Conservation (phyloP, 1,140 invertebrate genomes). For the Hylyphantes graminicola region DNA sequence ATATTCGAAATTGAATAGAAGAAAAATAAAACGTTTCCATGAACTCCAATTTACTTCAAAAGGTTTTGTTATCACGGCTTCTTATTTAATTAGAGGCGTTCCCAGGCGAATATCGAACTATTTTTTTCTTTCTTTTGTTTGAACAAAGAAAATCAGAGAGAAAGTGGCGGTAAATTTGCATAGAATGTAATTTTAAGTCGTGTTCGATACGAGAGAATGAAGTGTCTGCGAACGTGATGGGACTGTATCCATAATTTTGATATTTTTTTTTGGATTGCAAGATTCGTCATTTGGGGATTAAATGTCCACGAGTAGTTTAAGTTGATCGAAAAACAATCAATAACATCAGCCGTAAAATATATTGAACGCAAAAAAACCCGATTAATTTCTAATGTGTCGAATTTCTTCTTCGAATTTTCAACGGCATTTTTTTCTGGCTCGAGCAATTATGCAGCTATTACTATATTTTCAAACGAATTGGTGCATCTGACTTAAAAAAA, state of each 20-base stretch:
- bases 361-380: no score
- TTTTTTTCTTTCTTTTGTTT: slow-evolving; percentile 19
- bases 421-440: no score
- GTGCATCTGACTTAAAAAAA: no score
- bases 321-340: no score
- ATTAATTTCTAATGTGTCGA: no score
- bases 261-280: not conserved
- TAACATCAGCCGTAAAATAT: no score
- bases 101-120: slow-evolving; percentile 1
- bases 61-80: slow-evolving; percentile 47
- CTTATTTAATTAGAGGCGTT: slow-evolving; percentile 48
- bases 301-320: no score
- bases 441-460: no score
- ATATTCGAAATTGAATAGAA: not conserved
- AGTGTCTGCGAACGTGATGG: not conserved
- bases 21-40: slow-evolving; percentile 24
- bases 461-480: no score
- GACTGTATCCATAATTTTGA: not conserved
- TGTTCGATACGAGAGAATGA: slow-evolving; percentile 16
- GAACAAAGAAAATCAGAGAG: slow-evolving; percentile 27
- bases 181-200: slow-evolving; percentile 36
- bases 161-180: slow-evolving; percentile 49
- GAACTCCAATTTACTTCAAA: slow-evolving; percentile 48
- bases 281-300: no score
- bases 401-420: no score